phyloP scores from a whole-genome alignment of 92 coral and sea anemone genomes.

The Umimayanthus chanpuru region DNA sequence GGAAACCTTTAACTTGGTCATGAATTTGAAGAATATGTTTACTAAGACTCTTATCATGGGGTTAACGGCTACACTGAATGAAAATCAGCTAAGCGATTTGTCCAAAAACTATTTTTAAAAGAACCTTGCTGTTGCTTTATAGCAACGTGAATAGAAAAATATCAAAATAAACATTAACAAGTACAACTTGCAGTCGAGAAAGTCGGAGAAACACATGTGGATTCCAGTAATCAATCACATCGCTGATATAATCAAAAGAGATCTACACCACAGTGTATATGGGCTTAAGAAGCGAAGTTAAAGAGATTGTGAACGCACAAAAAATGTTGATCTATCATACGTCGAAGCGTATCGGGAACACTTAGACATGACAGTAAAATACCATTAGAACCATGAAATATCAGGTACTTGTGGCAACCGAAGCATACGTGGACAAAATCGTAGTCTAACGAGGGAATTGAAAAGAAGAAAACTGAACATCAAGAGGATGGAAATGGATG shows the following conservation, averaged over 20 bases:
- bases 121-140: slow-evolving; percentile 46
- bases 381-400: slow-evolving; percentile 42
- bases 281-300: slow-evolving; percentile 42
- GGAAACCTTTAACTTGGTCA: slow-evolving; percentile 25
- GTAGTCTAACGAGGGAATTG: slow-evolving; percentile 17
- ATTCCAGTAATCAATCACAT: neutral
- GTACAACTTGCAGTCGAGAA: neutral
- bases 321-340: slow-evolving; percentile 14
- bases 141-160: slow-evolving; percentile 27
- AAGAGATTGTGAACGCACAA: slow-evolving; percentile 32
- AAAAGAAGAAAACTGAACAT: slow-evolving; percentile 34
- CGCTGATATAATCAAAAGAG: neutral
- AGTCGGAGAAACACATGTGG: neutral
- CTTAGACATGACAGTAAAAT: slow-evolving; percentile 19
- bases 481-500: slow-evolving; percentile 48
- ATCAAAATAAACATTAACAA: slow-evolving; percentile 32
- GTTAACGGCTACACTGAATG: slow-evolving; percentile 49
- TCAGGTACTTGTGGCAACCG: slow-evolving; percentile 59
- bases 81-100: slow-evolving; percentile 20
- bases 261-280: slow-evolving; percentile 47
- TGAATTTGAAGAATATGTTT: slow-evolving; percentile 17
- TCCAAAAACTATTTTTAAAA: slow-evolving; percentile 21
- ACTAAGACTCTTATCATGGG: slow-evolving; percentile 49
- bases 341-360: neutral
- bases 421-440: slow-evolving; percentile 53